Conservation (phyloP, 2,797 vertebrate genomes). For the Enoplosus armatus region DNA sequence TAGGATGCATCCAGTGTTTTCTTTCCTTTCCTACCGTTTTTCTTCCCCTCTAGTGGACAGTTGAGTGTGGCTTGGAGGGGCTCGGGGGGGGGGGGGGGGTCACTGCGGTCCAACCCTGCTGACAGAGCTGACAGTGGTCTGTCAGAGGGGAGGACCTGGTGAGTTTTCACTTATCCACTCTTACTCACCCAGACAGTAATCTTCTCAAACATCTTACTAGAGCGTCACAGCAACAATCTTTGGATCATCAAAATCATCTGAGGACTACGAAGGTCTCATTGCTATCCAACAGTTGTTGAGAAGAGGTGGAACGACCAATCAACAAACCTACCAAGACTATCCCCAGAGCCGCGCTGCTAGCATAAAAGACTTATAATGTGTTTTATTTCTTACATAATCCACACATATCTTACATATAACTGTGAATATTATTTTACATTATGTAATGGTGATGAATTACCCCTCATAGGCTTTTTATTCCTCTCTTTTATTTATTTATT, state of each 20-base stretch:
- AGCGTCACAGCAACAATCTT: background rate
- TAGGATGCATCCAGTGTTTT: constrained; percentile 31
- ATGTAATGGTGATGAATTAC: background rate
- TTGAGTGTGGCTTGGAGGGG: background rate
- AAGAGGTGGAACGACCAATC: background rate
- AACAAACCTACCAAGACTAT: background rate
- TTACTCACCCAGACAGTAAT: background rate
- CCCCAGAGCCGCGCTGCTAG: background rate
- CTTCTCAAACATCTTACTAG: background rate
- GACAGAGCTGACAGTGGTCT: constrained; percentile 8
- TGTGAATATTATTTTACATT: background rate
- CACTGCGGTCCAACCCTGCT: background rate
- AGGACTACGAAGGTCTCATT: too few relatives aligned
- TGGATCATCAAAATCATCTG: background rate
- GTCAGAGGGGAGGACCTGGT: background rate
- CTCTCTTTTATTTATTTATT: too few relatives aligned
- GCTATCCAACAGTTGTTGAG: background rate
- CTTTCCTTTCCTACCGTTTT: constrained; percentile 18
- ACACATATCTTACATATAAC: background rate
- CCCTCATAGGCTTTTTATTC: background rate
- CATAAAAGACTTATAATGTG: background rate
- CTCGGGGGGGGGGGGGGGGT: background rate
- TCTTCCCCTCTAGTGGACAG: background rate
- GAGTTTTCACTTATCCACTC: background rate
- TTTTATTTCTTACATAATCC: background rate